Conservation (phyloP, 2,113 vertebrate species). For the Python bivittatus region DNA sequence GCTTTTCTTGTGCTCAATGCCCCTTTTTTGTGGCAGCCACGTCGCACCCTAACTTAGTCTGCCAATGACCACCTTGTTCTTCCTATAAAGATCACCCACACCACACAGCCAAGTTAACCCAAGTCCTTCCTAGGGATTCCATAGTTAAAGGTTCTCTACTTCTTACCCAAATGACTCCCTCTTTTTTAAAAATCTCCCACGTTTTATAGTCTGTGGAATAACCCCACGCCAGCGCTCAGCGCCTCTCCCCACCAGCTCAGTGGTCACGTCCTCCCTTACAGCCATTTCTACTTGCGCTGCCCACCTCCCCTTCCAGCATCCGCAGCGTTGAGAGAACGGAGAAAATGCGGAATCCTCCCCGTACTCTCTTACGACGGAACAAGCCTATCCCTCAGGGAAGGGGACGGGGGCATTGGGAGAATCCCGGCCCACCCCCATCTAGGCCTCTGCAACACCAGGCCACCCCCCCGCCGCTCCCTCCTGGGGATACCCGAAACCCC, state of each 20-base stretch:
- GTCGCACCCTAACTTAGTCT: not conserved
- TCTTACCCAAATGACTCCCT: not conserved
- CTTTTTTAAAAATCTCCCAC: not conserved
- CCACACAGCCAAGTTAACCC: not conserved
- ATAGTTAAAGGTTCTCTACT: not conserved
- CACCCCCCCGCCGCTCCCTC: not conserved
- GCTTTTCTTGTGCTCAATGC: not conserved
- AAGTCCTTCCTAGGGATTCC: not conserved
- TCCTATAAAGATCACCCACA: not conserved
- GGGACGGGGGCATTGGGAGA: not conserved
- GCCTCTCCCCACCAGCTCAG: too few species aligned
- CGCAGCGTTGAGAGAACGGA: too few species aligned
- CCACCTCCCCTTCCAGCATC: not conserved
- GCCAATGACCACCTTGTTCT: not conserved
- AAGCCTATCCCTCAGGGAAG: not conserved
- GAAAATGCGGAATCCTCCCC: not conserved
- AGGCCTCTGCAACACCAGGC: not conserved
- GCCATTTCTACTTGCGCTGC: not conserved
- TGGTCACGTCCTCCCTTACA: not conserved
- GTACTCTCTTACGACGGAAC: not conserved
- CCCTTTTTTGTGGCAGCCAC: not conserved
- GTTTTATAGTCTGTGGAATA: not conserved
- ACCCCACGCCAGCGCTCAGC: not conserved
- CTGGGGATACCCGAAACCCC: not conserved
- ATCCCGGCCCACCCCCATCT: not conserved